Evolutionary conservation across 2,888 invertebrate genomes (phyloP), one percentile per base, ranked within the genome.

Genomic region (Myopa testacea): DNA sequence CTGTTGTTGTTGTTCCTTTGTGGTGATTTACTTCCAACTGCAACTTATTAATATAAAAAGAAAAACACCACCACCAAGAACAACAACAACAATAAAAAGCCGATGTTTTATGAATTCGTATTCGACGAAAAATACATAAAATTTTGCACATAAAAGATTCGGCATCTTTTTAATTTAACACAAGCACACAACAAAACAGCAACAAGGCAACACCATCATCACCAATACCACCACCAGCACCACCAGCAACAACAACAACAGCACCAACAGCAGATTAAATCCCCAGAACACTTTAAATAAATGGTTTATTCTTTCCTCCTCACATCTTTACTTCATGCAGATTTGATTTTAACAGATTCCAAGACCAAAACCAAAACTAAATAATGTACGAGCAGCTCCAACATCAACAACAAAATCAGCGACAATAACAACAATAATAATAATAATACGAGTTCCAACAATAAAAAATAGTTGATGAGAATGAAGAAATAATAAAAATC

Each of bases 61-160:
- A 60, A 50, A 55, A 52, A 52, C 26, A 67, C 37, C 16, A 73
- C 38, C 40, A 67, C 38, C 68, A 45, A 50, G 19, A 38, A 4
- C 26, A 19, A 70, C 4, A 50, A 12, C 50, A 65, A 55, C 19
- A 63, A 26, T 26, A 58, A 40, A 55, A 77, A 76, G 74, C 52
- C 52, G 63, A 72, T 78, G 72, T 72, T 78, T 76, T 76, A 75
- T 78, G 78, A 74, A 78, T 75, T 75, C 75, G 80, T 81, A 81
- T 83, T 83, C 82, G 81, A 77, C 81, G 82, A 82, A 82, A 83
- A 83, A 81, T 82, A 81, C 82, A 82, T 82, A 83, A 83, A 82
- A 82, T 78, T 75, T 26, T 80, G 79, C 81, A 81, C 82, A 82
- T 82, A 79, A 81, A 81, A 79, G 80, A 76, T 78, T 81, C 83